Evolutionary conservation across 1,140 invertebrate species (phyloP), one percentile per base, ranked within the genome.

Genomic region (Mizuhopecten yessoensis): DNA sequence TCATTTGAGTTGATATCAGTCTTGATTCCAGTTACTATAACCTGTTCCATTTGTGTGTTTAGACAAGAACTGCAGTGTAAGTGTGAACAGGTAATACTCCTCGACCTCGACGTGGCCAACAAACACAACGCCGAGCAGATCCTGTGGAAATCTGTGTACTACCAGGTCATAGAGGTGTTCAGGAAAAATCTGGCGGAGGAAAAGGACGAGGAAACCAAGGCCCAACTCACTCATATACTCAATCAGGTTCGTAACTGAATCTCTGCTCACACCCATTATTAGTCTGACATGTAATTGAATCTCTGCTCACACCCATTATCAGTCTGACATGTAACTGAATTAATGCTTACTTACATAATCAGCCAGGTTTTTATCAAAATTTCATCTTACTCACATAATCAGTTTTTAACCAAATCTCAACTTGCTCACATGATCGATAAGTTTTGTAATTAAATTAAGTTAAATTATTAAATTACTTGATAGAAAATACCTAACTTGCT

Each of bases 71-170:
- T 99, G 88, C 98, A 98, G 96, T 97, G 97, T 90, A 97, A 97
- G 39, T 97, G 98, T 87, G 97, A 98, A 94, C 97, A 97, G 90
- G 96, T 99, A 3, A 97, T 99, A 0, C 96, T 98, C 92, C 97
- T 98, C 29, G 98, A 99, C 96, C 97, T 99, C 17, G 98, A 98
- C 95, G 98, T 99, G 95, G 98, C 98, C 94, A 98, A 98, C 95
- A 97, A 98, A 45, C 98, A 99, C 95, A 99, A 99, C 96, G 97
- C 99, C 10, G 99, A 99, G 95, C 98, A 98, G 94, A 97, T 98
- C 95, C 98, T 99, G 95, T 99, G 99, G 99, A 99, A 99, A 96
- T 97, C 98, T 90, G 97, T 98, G 0, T 99, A 98, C 96, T 98
- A 99, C 95, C 98, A 98, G 96, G 98, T 99, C 36, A 99, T 99